Evolutionary conservation across 53 echinoderm and acorn worm genomes (phyloP), one percentile per base, ranked within the genome.

Genomic region (Arbacia lixula): DNA sequence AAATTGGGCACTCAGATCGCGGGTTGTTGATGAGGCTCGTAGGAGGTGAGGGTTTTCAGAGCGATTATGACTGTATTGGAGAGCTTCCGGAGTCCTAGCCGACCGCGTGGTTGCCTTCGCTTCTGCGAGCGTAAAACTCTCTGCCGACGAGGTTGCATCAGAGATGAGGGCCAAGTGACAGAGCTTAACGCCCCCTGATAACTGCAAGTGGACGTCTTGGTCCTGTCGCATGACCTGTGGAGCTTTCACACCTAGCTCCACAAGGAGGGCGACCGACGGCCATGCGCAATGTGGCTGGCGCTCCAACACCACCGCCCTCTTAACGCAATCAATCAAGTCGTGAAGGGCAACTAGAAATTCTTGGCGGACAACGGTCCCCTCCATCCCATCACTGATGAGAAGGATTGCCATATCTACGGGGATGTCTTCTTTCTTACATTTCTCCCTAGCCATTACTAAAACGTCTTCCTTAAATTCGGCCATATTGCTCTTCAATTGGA

Each of bases 341-440:
- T 26, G 29, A 3, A 62, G 0, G 24, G 62, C 31, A 31, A 34
- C 31, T 1, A 62, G 3, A 9, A 62, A 1, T 0, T 62, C 62
- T 8, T 62, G 8, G 3, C 14, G 0, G 12, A 30, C 11, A 12
- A 55, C 53, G 17, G 46, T 36, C 19, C 26, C 53, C 12, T 74
- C 74, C 3, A 74, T 25, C 3, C 20, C 42, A 20, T 55, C 53
- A 27, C 76, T 12, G 0, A 55, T 53, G 30, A 55, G 53, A 0
- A 76, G 56, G 8, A 76, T n/a, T 10, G 76, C 76, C 51, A 25
- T 30, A 32, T 30, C 35, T 31, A 32, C 10, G 31, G 52, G 54
- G 6, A 76, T 53, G 34, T 76, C 76, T 22, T 55, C 74, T 29
- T 74, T 31, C 76, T 53, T 76, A 52, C 76, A 76, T 40, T 27